Evolutionary conservation across 2,797 vertebrate species (phyloP).

Genomic region (Hafferia zeledoni): DNA sequence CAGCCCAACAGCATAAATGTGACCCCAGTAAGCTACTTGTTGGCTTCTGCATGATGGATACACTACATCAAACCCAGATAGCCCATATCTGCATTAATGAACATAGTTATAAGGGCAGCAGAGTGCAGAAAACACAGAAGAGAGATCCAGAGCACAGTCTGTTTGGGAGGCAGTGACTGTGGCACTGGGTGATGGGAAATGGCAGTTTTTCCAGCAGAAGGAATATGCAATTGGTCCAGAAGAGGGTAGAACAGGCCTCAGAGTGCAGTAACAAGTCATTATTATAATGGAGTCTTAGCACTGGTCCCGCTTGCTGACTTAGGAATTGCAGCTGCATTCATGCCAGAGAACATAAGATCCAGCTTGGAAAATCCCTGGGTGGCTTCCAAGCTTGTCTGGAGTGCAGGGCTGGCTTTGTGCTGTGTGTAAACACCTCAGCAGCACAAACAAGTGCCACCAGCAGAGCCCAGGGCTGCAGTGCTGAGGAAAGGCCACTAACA

Average conservation of each 20-base stretch:
- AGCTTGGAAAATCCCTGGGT: conserved; percentile 24
- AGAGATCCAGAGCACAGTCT: not conserved
- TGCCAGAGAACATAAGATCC: not conserved
- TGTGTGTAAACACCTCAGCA: not conserved
- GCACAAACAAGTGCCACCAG: not conserved
- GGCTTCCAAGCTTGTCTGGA: conserved; percentile 34
- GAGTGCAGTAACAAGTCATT: not conserved
- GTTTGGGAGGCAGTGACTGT: not conserved
- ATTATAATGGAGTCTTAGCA: conserved; percentile 4
- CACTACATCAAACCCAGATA: not conserved
- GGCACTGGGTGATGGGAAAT: not conserved
- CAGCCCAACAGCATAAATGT: conserved; percentile 12
- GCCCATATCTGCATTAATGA: not conserved
- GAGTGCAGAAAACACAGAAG: not conserved
- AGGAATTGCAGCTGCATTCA: not conserved
- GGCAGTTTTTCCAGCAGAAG: not conserved
- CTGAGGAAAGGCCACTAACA: not conserved
- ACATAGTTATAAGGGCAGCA: not conserved
- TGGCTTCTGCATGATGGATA: not conserved
- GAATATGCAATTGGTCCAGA: not conserved
- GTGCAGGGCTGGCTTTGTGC: not conserved
- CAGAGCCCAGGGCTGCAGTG: not conserved
- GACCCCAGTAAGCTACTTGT: not conserved
- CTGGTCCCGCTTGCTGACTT: not conserved
- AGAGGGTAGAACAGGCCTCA: not conserved